Base-by-base conservation (phyloP, 2,797 vertebrate genomes). In the Chelonia mydas region DNA sequence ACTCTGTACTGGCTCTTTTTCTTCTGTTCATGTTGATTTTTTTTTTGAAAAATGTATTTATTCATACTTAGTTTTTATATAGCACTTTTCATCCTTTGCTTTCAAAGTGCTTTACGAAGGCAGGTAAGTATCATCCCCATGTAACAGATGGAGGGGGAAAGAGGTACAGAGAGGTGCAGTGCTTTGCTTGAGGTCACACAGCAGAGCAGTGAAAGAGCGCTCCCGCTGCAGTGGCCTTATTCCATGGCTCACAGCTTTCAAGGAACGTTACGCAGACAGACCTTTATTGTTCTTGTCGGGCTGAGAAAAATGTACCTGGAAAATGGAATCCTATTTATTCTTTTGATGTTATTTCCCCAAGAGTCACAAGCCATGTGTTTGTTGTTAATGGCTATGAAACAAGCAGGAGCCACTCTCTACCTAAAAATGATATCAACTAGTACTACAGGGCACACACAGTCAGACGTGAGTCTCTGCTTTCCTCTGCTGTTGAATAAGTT, bases 341-440 rank as follows among this genome's bases (percentile, higher is more conserved):
- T 84, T 90, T 10, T 15, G 28, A 16, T 45, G 72, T 45, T 16
- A 27, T 77, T 45, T 74, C 37, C 72, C 37, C 13, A 79, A 86
- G 65, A 27, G 3, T 68, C 74, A 83, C 15, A 80, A n/a, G 37
- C 7, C 11, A 7, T 12, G 2, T 1, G 90, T 57, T 92, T 78
- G 16, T 88, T 93, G 93, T 61, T n/a, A 59, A 81, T 83, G 11
- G 5, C 54, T 86, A 51, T 84, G 59, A 84, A 72, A 81, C 23
- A 94, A 90, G 21, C 47, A 50, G 86, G 84, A 93, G 33, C 1
- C 57, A 59, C 33, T 3, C 5, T 57, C 28, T 86, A 3, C 3
- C 25, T 83, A 88, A 83, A 82, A 16, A 21, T 37, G n/a, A 55
- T 92, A 68, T 57, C 7, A 50, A 74, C 51, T 17, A n/a, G 28